Percentiles rank a stretch among this genome's conserved stretches.
These are phyloP conservation scores for Calephelis perditalis DNA, from an alignment of 2,888 invertebrate genomes.

Conservation along the genomic window DNA sequence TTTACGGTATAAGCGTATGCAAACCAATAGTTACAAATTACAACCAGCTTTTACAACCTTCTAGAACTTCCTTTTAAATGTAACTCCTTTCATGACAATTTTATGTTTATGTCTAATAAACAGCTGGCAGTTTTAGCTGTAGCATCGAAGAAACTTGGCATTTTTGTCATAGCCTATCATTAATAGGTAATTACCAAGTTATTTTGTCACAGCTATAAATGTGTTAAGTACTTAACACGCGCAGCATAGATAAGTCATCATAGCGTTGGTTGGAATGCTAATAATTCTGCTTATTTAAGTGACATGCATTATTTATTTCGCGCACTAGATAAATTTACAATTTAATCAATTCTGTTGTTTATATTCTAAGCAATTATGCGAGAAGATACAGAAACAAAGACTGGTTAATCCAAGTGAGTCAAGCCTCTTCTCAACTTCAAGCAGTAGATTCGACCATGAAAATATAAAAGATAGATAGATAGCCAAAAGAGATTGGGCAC, in stretches of 20 bases:
- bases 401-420: constrained; percentile 1
- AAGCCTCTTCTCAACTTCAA: background rate
- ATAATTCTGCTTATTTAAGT: constrained; percentile 19
- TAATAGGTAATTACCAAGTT: background rate
- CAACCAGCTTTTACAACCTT: no score
- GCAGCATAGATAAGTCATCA: constrained; percentile 19
- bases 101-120: no score
- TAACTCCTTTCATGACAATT: no score
- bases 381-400: background rate
- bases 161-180: background rate
- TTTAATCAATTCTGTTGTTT: constrained; percentile 19
- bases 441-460: background rate
- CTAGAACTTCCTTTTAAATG: no score
- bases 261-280: constrained; percentile 14
- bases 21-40: no score
- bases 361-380: background rate
- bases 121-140: no score
- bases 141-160: no score
- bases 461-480: background rate
- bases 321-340: constrained; percentile 28
- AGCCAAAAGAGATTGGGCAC: no score
- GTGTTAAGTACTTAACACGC: constrained; percentile 10
- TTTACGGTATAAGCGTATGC: no score
- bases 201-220: background rate
- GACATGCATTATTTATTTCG: constrained; percentile 31